Conservation (phyloP, 2,888 invertebrate species). For the Platycnemis pennipes region DNA sequence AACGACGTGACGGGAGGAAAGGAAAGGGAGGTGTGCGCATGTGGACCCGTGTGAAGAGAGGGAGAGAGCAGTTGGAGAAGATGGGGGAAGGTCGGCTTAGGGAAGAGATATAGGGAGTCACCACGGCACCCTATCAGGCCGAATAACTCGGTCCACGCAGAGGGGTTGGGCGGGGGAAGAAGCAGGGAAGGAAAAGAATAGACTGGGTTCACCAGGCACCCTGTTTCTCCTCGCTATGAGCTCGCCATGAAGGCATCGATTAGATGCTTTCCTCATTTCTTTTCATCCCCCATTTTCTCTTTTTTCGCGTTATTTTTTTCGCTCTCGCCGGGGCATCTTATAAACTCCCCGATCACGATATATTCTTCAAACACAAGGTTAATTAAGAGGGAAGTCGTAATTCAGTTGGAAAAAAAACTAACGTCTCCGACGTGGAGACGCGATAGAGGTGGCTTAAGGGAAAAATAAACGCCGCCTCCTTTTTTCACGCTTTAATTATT, state of each 20-base stretch:
- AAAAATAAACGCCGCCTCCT: neutral
- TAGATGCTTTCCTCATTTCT: neutral
- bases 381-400: neutral
- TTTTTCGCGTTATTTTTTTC: neutral
- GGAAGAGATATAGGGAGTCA: constrained; percentile 9
- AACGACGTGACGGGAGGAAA: too few relatives aligned
- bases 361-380: neutral
- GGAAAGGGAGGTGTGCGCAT: neutral
- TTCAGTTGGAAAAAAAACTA: neutral
- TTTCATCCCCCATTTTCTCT: neutral
- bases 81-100: neutral
- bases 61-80: neutral
- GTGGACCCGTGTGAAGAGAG: neutral
- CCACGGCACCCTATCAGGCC: neutral
- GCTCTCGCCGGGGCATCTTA: neutral
- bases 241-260: neutral
- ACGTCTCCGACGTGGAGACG: neutral
- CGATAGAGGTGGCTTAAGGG: neutral
- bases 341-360: neutral
- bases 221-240: neutral
- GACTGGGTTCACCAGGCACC: too few relatives aligned
- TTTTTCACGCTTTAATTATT: too few relatives aligned
- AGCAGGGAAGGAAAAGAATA: too few relatives aligned
- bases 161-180: neutral
- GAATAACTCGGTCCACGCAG: neutral